These are phyloP conservation scores for Cerastis leucographa DNA, from an alignment of 2,888 invertebrate species.

Conservation along the genomic window DNA sequence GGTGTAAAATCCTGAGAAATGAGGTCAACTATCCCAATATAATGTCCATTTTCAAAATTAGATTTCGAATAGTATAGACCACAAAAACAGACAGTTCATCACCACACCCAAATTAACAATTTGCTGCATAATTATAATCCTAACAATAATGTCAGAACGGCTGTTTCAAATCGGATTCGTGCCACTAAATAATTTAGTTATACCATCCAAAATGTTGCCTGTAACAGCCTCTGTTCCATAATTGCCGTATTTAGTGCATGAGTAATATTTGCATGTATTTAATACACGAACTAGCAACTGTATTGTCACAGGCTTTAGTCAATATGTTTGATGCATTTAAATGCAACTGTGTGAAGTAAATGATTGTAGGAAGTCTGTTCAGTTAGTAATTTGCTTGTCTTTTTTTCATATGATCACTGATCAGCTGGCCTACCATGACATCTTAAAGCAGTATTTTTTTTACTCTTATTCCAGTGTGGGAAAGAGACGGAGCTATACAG, in stretches of 20 bases:
- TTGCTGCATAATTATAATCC: slow-evolving; percentile 28
- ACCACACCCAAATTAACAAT: neutral
- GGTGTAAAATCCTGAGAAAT: neutral
- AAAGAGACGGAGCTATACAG: too few species aligned
- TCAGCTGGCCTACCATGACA: too few species aligned
- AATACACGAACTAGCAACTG: slow-evolving; percentile 31
- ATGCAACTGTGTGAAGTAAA: neutral
- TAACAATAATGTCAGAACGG: slow-evolving; percentile 35
- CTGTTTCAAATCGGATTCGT: slow-evolving; percentile 44
- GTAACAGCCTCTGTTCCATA: slow-evolving; percentile 47
- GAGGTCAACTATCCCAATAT: neutral
- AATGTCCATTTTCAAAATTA: neutral
- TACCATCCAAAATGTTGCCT: slow-evolving; percentile 44
- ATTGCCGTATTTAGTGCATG: slow-evolving; percentile 62
- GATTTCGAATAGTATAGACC: too few species aligned
- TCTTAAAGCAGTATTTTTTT: too few species aligned
- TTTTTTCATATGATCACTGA: too few species aligned
- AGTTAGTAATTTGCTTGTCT: neutral
- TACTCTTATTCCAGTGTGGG: too few species aligned
- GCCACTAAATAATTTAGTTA: slow-evolving; percentile 58
- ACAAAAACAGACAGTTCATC: slow-evolving; percentile 7
- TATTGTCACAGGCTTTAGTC: slow-evolving; percentile 8
- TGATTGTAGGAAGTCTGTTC: neutral
- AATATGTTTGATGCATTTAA: slow-evolving; percentile 26
- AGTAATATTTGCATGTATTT: slow-evolving; percentile 62